phyloP scores from a whole-genome alignment of 2,888 invertebrate species.

The Saturnia japonica region DNA sequence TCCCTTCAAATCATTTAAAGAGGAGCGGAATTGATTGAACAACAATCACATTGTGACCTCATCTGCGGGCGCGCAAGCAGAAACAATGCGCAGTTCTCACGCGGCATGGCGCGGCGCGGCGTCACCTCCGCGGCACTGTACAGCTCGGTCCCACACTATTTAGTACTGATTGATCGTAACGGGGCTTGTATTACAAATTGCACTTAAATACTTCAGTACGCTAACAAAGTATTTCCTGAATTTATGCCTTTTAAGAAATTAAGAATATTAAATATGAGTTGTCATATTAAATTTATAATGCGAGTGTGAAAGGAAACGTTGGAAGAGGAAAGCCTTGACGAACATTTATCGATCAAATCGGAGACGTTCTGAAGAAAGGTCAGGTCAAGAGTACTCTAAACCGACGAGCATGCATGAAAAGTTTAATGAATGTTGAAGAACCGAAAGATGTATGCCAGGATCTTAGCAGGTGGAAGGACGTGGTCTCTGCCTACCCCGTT shows the following conservation, averaged over 20 bases:
- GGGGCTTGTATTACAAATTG: slow-evolving; percentile 51
- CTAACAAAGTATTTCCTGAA: slow-evolving; percentile 4
- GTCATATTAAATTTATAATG: too few species aligned
- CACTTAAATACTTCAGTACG: slow-evolving; percentile 33
- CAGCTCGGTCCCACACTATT: slow-evolving; percentile 62
- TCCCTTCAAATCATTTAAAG: slow-evolving; percentile 28
- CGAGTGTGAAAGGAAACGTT: too few species aligned
- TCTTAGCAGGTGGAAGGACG: too few species aligned
- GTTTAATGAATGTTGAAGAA: too few species aligned
- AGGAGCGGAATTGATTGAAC: slow-evolving; percentile 32
- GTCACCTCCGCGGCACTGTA: slow-evolving; percentile 34
- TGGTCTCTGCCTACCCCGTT: too few species aligned
- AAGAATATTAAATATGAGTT: not conserved
- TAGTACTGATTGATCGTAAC: slow-evolving; percentile 73
- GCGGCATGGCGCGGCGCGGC: slow-evolving; percentile 46
- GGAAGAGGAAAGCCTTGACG: too few species aligned
- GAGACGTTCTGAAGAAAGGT: too few species aligned
- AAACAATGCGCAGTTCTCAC: slow-evolving; percentile 73
- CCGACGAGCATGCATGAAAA: too few species aligned
- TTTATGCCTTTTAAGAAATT: not conserved
- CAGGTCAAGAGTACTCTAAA: too few species aligned
- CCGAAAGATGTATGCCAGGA: too few species aligned
- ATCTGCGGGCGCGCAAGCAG: slow-evolving; percentile 54
- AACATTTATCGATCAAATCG: too few species aligned
- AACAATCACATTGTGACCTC: slow-evolving; percentile 62